A percentile compares a stretch with the other conserved stretches of the same genome.
Conservation (phyloP, 2,888 invertebrate genomes). For the Stegana nigrithorax region DNA sequence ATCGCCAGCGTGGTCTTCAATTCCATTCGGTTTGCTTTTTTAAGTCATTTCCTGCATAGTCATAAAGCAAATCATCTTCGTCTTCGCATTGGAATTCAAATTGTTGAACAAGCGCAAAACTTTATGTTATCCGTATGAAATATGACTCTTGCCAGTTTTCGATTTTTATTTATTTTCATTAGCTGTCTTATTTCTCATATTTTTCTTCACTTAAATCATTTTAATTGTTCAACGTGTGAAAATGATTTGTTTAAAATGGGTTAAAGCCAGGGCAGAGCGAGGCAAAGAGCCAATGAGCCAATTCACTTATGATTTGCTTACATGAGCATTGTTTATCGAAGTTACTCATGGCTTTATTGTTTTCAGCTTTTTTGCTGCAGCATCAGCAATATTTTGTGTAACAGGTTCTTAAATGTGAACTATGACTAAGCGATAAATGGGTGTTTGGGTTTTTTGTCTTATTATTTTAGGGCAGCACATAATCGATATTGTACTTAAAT, state of each 20-base stretch:
- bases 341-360: not conserved
- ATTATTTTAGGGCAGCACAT: too few species aligned
- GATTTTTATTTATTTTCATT: too few species aligned
- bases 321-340: not conserved
- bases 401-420: too few species aligned
- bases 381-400: too few species aligned
- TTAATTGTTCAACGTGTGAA: conserved; percentile 11
- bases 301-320: too few species aligned
- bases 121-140: conserved; percentile 6
- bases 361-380: not conserved
- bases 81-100: not conserved
- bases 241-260: not conserved
- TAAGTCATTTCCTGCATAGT: conserved; percentile 40
- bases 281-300: not conserved
- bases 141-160: too few species aligned
- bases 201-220: conserved; percentile 6
- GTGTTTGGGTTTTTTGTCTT: too few species aligned
- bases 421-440: too few species aligned
- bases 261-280: not conserved
- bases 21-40: conserved; percentile 8
- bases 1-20: not conserved
- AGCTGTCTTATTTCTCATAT: not conserved
- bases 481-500: too few species aligned
- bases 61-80: not conserved
- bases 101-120: not conserved